Conservation (phyloP, 2,113 vertebrate genomes). For the Colistium nudipinnis region DNA sequence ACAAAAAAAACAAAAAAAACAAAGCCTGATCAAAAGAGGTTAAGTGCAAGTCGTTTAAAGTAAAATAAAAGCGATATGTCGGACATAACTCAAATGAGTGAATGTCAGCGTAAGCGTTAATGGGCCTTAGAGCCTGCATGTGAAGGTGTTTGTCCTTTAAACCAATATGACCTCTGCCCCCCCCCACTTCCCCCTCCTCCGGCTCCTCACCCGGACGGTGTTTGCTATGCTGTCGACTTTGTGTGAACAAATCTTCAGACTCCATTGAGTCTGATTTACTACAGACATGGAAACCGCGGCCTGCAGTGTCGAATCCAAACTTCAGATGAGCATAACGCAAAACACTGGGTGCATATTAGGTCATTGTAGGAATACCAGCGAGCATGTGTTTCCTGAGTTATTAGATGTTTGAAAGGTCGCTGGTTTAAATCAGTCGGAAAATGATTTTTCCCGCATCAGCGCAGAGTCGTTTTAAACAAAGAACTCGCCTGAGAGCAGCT, state of each 20-base stretch:
- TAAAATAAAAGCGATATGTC: no score
- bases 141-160: slow-evolving; percentile 82
- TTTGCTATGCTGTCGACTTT: slow-evolving; percentile 64
- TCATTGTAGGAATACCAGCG: background rate
- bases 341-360: background rate
- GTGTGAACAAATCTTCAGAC: slow-evolving; percentile 56
- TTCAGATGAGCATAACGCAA: background rate
- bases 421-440: slow-evolving; percentile 1
- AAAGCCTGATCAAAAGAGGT: no score
- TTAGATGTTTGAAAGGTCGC: background rate
- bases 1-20: no score
- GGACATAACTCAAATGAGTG: no score
- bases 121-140: background rate
- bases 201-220: slow-evolving; percentile 67
- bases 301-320: background rate
- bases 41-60: no score
- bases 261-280: slow-evolving; percentile 16
- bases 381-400: background rate
- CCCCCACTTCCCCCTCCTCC: slow-evolving; percentile 1
- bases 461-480: slow-evolving; percentile 15
- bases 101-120: background rate
- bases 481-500: background rate
- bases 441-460: background rate
- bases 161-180: slow-evolving; percentile 82
- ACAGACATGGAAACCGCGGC: slow-evolving; percentile 14